Conservation (phyloP, 2,797 vertebrate species). For the Enteromius argenteus region DNA sequence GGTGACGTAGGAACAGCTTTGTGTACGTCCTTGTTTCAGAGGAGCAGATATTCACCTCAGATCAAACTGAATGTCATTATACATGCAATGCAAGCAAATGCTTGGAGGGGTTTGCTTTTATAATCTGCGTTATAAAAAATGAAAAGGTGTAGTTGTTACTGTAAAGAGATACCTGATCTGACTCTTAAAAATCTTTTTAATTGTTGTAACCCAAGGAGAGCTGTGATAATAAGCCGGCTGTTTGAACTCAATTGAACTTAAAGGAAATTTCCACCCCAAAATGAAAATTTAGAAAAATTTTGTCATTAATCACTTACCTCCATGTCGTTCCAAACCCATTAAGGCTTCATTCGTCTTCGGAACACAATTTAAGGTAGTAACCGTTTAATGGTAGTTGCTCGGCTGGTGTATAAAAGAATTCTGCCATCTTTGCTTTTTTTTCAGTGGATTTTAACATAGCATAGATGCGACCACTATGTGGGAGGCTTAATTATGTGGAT, state of each 20-base stretch:
- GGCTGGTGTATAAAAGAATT: not conserved
- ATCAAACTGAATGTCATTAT: slow-evolving; percentile 11
- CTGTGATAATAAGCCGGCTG: not conserved
- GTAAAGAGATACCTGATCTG: not conserved
- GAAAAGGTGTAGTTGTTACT: not conserved
- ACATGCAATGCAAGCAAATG: not conserved
- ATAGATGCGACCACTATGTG: not conserved
- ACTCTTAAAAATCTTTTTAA: not conserved
- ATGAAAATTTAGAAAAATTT: no score
- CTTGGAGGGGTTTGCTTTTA: slow-evolving; percentile 4
- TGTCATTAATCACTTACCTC: no score
- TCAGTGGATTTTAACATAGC: no score
- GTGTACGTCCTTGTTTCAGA: slow-evolving; percentile 23
- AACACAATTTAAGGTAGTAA: no score
- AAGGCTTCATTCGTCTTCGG: no score
- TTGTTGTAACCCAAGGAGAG: not conserved
- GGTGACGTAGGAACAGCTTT: slow-evolving; percentile 11
- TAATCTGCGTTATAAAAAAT: not conserved
- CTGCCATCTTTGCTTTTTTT: not conserved
- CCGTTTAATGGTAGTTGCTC: not conserved
- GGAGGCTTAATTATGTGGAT: not conserved
- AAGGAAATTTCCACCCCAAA: no score
- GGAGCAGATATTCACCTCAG: slow-evolving; percentile 12
- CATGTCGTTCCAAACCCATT: no score
- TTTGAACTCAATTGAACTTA: not conserved